phyloP scores from a whole-genome alignment of 1,140 invertebrate species.

The Colletes latitarsis region DNA sequence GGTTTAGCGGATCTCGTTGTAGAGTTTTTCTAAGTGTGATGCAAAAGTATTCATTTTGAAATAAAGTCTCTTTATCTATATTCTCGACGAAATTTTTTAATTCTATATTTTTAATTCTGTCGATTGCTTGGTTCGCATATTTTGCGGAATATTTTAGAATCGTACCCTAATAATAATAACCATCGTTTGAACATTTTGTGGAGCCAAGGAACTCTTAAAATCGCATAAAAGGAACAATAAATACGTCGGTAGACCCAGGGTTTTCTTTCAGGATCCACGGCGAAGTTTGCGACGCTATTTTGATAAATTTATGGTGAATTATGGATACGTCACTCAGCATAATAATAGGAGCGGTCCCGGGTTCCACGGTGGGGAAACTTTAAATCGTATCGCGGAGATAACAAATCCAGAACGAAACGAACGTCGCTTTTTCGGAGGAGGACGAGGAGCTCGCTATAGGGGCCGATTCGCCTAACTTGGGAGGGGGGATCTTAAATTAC shows the following conservation, averaged over 20 bases:
- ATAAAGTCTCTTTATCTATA: too few relatives aligned
- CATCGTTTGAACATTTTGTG: not conserved
- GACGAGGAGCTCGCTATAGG: too few relatives aligned
- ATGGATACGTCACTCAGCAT: not conserved
- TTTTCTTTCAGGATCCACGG: not conserved
- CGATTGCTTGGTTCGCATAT: too few relatives aligned
- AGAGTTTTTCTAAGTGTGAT: too few relatives aligned
- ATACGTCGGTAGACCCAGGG: too few relatives aligned
- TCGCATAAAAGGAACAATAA: not conserved
- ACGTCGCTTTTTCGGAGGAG: not conserved
- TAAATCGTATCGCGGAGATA: not conserved
- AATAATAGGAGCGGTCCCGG: not conserved
- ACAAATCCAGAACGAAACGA: not conserved
- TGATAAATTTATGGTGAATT: slow-evolving; percentile 1
- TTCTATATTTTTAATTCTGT: too few relatives aligned
- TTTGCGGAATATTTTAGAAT: too few relatives aligned
- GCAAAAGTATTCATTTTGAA: too few relatives aligned
- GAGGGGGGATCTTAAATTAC: not conserved
- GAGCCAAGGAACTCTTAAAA: not conserved
- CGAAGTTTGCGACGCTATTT: not conserved
- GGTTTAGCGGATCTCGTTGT: too few relatives aligned
- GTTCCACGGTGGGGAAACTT: not conserved
- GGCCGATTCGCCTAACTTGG: not conserved
- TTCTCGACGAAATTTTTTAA: too few relatives aligned
- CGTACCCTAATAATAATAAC: not conserved